A percentile compares a stretch with the other conserved stretches of the same genome.
These are phyloP conservation scores for Crocuta crocuta DNA, from an alignment of 2,113 vertebrate species.

Conservation along the genomic window DNA sequence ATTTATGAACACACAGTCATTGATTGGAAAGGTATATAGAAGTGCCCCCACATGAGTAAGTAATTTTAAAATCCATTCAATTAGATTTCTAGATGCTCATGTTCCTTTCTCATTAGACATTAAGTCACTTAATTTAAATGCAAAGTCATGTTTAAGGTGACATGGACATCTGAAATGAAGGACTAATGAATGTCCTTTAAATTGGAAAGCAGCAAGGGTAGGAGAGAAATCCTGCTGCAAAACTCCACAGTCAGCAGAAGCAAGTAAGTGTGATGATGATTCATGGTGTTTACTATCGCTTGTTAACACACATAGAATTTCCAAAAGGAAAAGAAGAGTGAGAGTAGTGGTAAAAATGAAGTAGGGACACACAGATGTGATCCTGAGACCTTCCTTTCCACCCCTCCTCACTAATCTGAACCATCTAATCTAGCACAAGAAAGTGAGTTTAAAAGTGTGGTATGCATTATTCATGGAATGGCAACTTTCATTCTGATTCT, in stretches of 20 bases:
- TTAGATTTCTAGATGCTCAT: constrained; percentile 18
- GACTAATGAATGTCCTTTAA: constrained; percentile 40
- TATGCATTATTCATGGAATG: neutral
- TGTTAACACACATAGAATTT: neutral
- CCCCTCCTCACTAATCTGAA: neutral
- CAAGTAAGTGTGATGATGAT: neutral
- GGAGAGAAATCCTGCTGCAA: neutral
- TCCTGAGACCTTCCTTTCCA: neutral
- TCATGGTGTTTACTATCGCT: neutral
- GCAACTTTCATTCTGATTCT: constrained; percentile 9
- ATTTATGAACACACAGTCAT: neutral
- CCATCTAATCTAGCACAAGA: neutral
- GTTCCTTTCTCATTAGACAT: constrained; percentile 22
- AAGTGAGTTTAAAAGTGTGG: neutral
- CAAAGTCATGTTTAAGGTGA: constrained; percentile 47
- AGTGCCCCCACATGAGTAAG: neutral
- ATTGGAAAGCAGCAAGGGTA: neutral
- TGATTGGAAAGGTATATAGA: neutral
- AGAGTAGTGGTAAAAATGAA: neutral
- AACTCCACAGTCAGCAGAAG: neutral
- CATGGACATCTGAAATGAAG: neutral
- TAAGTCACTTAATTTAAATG: constrained; percentile 53
- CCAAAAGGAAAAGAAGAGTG: neutral
- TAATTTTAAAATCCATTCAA: constrained; percentile 33
- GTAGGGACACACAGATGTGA: neutral